Percentiles rank a stretch among this genome's conserved stretches.
phyloP scores from a whole-genome alignment of 2,888 invertebrate genomes.

The Drosophila mayaguana region DNA sequence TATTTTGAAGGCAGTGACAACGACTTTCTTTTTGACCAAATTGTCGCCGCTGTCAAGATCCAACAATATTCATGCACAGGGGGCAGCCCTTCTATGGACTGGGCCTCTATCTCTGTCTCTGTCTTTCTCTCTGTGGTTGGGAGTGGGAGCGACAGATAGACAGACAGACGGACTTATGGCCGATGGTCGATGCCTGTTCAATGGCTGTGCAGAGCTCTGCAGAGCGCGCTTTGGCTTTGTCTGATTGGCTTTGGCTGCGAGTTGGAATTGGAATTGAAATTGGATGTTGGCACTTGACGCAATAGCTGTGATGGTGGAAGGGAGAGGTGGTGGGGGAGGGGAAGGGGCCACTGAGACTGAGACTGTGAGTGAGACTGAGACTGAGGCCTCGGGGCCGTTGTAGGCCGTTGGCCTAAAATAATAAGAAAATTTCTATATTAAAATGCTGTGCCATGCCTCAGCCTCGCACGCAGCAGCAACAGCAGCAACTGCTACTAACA shows the following conservation, averaged over 20 bases:
- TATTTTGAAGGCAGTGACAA: slow-evolving; percentile 35
- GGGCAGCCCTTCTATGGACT: slow-evolving; percentile 53
- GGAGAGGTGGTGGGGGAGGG: neutral
- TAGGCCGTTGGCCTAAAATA: slow-evolving; percentile 81
- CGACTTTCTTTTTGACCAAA: slow-evolving; percentile 78
- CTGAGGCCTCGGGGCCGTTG: slow-evolving; percentile 76
- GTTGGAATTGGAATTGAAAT: slow-evolving; percentile 54
- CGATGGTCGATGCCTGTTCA: slow-evolving; percentile 54
- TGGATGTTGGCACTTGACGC: slow-evolving; percentile 59
- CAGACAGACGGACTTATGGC: slow-evolving; percentile 25
- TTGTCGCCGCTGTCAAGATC: slow-evolving; percentile 63
- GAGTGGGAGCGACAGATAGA: slow-evolving; percentile 8
- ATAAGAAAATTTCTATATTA: slow-evolving; percentile 82
- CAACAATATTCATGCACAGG: slow-evolving; percentile 52
- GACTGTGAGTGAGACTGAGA: slow-evolving; percentile 6
- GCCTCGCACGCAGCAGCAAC: slow-evolving; percentile 40
- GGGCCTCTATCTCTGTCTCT: slow-evolving; percentile 2
- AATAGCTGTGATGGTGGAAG: neutral
- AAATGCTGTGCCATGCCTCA: slow-evolving; percentile 80
- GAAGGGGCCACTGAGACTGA: neutral
- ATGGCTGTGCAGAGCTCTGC: slow-evolving; percentile 49
- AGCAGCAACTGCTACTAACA: slow-evolving; percentile 22
- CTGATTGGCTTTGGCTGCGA: slow-evolving; percentile 72
- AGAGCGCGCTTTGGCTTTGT: slow-evolving; percentile 54
- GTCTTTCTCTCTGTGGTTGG: neutral